These are phyloP conservation scores for Listrodromus nycthemerus DNA, from an alignment of 2,888 invertebrate species.

Conservation along the genomic window DNA sequence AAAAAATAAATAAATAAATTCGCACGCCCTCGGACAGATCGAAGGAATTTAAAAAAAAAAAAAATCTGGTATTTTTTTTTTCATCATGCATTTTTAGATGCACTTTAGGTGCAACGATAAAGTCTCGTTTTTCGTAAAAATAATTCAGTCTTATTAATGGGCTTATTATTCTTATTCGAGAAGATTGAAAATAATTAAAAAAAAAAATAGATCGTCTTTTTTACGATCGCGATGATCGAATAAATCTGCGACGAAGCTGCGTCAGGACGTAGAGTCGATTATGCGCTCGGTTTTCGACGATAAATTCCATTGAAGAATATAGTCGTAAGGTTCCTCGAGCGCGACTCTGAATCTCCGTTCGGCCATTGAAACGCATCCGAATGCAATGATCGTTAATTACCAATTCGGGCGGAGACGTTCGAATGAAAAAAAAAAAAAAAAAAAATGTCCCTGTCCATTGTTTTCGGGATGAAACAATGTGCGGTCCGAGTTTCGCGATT, in stretches of 20 bases:
- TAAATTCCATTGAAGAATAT: conserved; percentile 16
- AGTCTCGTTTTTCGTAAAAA: not conserved
- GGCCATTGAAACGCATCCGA: not conserved
- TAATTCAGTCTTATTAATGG: not conserved
- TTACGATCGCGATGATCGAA: conserved; percentile 14
- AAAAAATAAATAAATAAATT: no score
- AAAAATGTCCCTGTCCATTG: conserved; percentile 12
- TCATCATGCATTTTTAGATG: not conserved
- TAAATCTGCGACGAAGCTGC: not conserved
- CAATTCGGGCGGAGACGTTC: not conserved
- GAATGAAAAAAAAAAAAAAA: not conserved
- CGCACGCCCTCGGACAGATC: no score
- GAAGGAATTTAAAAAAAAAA: no score
- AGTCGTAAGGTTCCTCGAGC: not conserved
- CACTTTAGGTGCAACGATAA: not conserved
- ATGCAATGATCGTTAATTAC: conserved; percentile 30
- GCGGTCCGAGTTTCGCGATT: conserved; percentile 1
- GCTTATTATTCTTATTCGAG: conserved; percentile 4
- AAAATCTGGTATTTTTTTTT: not conserved
- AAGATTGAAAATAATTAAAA: not conserved
- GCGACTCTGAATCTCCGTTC: not conserved
- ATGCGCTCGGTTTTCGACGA: not conserved
- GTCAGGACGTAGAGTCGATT: not conserved
- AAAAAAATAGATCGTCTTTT: not conserved
- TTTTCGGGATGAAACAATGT: conserved; percentile 31